Percentiles rank a stretch among this genome's conserved stretches.
These are phyloP conservation scores for Theropithecus gelada DNA, from an alignment of 2,113 vertebrate species.

Conservation along the genomic window DNA sequence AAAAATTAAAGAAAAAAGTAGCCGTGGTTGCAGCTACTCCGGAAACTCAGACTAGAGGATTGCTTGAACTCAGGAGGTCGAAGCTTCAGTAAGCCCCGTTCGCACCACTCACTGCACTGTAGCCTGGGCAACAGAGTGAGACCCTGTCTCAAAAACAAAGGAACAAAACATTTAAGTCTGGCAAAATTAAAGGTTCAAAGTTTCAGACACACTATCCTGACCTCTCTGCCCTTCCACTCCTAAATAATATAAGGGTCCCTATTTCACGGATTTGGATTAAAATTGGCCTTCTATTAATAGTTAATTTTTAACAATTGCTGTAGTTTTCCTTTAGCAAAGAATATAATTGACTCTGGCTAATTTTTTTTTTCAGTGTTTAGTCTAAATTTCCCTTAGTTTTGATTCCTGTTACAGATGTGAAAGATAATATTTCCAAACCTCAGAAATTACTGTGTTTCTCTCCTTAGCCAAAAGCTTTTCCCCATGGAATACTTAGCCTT, in stretches of 20 bases:
- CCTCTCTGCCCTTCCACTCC: background rate
- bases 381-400: conserved; percentile 6
- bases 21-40: too few species aligned
- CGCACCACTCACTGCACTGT: too few species aligned
- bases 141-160: too few species aligned
- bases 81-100: too few species aligned
- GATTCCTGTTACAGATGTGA: background rate
- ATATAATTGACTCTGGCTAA: background rate
- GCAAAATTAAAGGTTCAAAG: conserved; percentile 5
- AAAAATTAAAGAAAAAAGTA: too few species aligned
- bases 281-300: background rate
- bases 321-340: conserved; percentile 30
- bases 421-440: conserved; percentile 17
- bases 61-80: too few species aligned
- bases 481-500: background rate
- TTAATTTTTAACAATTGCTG: background rate
- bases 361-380: conserved; percentile 8
- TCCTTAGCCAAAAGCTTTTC: background rate
- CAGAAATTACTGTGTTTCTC: background rate
- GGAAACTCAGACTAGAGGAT: too few species aligned
- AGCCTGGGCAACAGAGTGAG: too few species aligned
- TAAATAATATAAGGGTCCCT: background rate
- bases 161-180: background rate
- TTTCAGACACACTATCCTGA: conserved; percentile 27
- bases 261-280: conserved; percentile 8